Percentiles rank a stretch among this genome's conserved stretches.
phyloP scores from a whole-genome alignment of 2,113 vertebrate species.

The Antigone vipio region DNA sequence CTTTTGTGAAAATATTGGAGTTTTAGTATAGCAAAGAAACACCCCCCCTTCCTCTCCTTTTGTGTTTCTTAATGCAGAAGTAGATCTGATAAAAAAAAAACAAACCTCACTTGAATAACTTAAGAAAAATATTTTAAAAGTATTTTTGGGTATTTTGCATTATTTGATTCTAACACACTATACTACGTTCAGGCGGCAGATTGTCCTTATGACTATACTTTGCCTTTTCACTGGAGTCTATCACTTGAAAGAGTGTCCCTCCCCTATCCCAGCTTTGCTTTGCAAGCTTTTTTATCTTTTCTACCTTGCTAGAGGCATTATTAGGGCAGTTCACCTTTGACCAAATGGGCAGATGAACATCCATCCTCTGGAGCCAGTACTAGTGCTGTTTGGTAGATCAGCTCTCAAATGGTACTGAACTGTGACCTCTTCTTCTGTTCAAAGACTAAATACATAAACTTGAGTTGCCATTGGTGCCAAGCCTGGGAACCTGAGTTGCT shows the following conservation, averaged over 20 bases:
- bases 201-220: neutral
- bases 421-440: conserved; percentile 69
- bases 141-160: neutral
- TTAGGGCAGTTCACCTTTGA: conserved; percentile 68
- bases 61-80: neutral
- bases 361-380: conserved; percentile 58
- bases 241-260: conserved; percentile 26
- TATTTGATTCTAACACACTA: neutral
- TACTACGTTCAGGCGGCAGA: neutral
- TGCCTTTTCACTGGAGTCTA: conserved; percentile 13
- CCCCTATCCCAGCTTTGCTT: neutral
- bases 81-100: neutral
- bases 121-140: neutral
- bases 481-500: conserved; percentile 62
- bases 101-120: neutral
- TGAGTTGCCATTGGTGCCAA: conserved; percentile 59
- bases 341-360: conserved; percentile 57
- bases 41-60: neutral
- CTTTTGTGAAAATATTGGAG: neutral
- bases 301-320: conserved; percentile 69
- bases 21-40: neutral
- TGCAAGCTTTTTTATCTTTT: conserved; percentile 51
- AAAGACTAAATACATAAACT: conserved; percentile 63
- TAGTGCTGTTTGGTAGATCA: conserved; percentile 51
- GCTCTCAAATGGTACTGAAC: conserved; percentile 63